phyloP scores from a whole-genome alignment of 2,888 invertebrate genomes.

The Patella caerulea region DNA sequence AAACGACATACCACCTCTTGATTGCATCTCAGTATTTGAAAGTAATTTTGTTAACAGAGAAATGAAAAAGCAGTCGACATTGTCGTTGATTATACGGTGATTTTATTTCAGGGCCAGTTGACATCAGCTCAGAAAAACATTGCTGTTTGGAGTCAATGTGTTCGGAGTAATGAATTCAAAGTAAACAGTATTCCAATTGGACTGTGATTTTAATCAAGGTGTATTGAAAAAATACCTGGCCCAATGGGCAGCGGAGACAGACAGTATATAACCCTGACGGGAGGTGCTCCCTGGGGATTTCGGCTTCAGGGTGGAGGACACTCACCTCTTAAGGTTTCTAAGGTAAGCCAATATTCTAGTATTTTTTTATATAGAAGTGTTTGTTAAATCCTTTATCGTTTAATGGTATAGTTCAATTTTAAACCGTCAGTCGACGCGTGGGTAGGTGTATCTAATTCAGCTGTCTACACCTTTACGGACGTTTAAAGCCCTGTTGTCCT shows the following conservation, averaged over 20 bases:
- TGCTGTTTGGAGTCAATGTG: not conserved
- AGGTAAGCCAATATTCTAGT: constrained; percentile 55
- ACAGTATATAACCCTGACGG: constrained; percentile 56
- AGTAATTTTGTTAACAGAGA: no score
- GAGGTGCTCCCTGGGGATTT: constrained; percentile 71
- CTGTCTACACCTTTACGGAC: no score
- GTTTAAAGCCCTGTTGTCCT: no score
- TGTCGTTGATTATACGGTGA: not conserved
- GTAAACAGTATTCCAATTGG: not conserved
- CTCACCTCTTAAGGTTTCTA: constrained; percentile 66
- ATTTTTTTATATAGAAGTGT: no score
- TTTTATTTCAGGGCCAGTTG: constrained; percentile 11
- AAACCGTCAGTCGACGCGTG: no score
- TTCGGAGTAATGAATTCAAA: not conserved
- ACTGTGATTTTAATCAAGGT: not conserved
- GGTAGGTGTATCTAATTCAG: no score
- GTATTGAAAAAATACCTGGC: constrained; percentile 4
- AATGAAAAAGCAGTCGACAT: no score
- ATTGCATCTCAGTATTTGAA: no score
- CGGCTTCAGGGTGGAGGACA: constrained; percentile 68
- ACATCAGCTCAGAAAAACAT: not conserved
- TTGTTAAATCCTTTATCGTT: no score
- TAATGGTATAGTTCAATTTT: no score
- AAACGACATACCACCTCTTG: no score
- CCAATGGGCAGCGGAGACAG: constrained; percentile 58